These are phyloP conservation scores for Dicranocentrus wangi DNA, from an alignment of 2,888 invertebrate genomes.

Conservation along the genomic window DNA sequence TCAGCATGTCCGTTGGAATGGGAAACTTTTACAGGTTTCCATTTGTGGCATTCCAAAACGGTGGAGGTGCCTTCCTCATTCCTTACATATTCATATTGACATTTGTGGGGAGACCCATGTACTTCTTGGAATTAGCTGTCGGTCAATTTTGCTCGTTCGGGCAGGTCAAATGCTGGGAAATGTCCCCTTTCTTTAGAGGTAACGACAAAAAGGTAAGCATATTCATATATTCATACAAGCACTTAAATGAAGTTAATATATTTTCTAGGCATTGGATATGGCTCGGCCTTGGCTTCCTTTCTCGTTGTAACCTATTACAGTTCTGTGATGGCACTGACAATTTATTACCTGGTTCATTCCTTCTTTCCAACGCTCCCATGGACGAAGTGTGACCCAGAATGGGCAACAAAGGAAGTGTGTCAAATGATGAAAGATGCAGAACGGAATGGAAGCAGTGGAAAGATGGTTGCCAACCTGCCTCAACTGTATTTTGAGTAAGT, in stretches of 20 bases:
- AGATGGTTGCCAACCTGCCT: slow-evolving; percentile 23
- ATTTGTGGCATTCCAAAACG: background rate
- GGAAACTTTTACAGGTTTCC: background rate
- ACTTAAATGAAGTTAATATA: background rate
- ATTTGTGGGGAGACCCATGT: background rate
- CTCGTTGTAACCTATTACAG: slow-evolving; percentile 86
- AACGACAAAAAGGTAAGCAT: too few species aligned
- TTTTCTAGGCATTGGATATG: slow-evolving; percentile 75
- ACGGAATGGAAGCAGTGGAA: slow-evolving; percentile 7
- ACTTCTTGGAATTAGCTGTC: background rate
- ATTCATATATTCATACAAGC: too few species aligned
- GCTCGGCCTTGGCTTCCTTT: slow-evolving; percentile 75
- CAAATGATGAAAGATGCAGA: background rate
- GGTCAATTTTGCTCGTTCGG: background rate
- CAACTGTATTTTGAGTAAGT: slow-evolving; percentile 68
- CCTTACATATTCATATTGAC: background rate
- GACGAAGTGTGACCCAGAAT: slow-evolving; percentile 57
- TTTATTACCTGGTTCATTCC: slow-evolving; percentile 84
- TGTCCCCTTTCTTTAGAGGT: slow-evolving; percentile 15
- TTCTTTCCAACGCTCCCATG: slow-evolving; percentile 76
- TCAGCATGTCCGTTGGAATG: slow-evolving; percentile 82
- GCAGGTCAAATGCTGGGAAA: slow-evolving; percentile 11
- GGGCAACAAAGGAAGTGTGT: slow-evolving; percentile 52
- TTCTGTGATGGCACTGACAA: slow-evolving; percentile 82
- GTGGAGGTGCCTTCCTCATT: background rate